These are phyloP conservation scores for Gadopsis bispinosus DNA, from an alignment of 2,797 vertebrate genomes.

Conservation along the genomic window DNA sequence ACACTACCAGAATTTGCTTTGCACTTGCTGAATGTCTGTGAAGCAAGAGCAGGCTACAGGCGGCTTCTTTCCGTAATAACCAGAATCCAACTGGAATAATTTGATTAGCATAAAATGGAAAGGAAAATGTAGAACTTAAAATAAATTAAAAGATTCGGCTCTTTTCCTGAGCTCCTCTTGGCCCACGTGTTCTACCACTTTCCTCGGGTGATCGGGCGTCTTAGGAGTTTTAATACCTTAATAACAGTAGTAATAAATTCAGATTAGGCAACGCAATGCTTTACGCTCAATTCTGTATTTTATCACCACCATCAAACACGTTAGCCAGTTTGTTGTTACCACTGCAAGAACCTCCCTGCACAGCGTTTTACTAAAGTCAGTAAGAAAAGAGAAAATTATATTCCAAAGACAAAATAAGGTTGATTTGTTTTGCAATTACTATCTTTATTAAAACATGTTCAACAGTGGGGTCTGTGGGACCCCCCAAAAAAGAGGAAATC, in stretches of 20 bases:
- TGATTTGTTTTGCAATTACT: neutral
- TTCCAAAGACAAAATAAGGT: neutral
- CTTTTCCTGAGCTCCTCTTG: neutral
- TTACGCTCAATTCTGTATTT: too few species aligned
- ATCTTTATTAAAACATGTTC: neutral
- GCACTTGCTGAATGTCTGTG: neutral
- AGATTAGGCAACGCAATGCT: neutral
- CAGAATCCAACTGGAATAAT: neutral
- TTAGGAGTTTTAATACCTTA: neutral
- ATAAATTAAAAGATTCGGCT: neutral
- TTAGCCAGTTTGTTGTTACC: too few species aligned
- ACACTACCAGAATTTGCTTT: neutral
- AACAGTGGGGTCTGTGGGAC: neutral
- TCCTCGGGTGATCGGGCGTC: neutral
- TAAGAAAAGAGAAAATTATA: neutral
- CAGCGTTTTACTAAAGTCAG: neutral
- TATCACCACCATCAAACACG: too few species aligned
- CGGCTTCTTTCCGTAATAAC: neutral
- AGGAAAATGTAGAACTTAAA: neutral
- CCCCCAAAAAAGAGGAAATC: neutral
- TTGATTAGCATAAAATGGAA: neutral
- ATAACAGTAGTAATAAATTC: too few species aligned
- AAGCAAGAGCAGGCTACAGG: neutral
- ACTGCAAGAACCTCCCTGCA: too few species aligned
- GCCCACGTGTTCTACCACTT: neutral